Evolutionary conservation across 2,113 vertebrate genomes (phyloP).

Genomic region (Coptodon bakossiorum): DNA sequence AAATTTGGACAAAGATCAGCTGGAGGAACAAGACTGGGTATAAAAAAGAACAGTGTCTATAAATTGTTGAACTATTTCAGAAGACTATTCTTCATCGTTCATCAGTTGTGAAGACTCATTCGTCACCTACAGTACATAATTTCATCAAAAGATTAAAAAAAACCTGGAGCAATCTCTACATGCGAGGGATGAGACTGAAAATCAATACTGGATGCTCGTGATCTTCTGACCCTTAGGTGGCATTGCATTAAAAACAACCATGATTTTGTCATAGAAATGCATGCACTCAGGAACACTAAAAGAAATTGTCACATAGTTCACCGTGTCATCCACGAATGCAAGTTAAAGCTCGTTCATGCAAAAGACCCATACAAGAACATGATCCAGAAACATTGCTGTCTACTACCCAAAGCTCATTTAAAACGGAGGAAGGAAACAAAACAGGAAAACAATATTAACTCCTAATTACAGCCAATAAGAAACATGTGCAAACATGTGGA

Average conservation of each 20-base stretch:
- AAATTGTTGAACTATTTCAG: neutral
- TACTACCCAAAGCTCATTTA: neutral
- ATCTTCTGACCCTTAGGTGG: neutral
- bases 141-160: rapidly evolving
- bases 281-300: neutral
- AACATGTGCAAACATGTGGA: neutral
- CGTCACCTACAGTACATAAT: neutral
- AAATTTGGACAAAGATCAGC: neutral
- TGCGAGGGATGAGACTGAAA: neutral
- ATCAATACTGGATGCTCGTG: neutral
- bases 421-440: neutral
- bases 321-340: neutral
- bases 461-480: neutral
- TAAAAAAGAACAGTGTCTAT: neutral
- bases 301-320: neutral
- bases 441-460: neutral
- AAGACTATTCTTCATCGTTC: neutral
- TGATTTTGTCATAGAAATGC: neutral
- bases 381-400: neutral
- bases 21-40: neutral
- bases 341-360: neutral
- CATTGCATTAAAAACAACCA: neutral
- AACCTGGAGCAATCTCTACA: neutral
- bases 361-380: neutral
- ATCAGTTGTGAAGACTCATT: neutral